phyloP scores from a whole-genome alignment of 2,113 vertebrate species.

The Empidonax alnorum region DNA sequence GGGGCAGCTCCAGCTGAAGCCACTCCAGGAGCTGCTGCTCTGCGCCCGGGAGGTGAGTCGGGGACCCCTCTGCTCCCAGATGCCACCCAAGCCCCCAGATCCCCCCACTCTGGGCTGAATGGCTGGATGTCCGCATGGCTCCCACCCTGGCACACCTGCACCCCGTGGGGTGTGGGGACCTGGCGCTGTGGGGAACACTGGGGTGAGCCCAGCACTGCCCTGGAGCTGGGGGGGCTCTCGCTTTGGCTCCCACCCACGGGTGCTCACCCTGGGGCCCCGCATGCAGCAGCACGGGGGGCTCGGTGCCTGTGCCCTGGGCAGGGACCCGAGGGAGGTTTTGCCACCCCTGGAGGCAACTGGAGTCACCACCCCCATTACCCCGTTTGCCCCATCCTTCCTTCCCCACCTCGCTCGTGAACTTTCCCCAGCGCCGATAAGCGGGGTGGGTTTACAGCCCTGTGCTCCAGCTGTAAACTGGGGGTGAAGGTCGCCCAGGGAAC shows the following conservation, averaged over 20 bases:
- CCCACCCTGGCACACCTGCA: too few relatives aligned
- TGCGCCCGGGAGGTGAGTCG: neutral
- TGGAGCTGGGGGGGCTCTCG: neutral
- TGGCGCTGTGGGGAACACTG: rapidly evolving
- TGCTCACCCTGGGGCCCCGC: neutral
- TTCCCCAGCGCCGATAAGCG: neutral
- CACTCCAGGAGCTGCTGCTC: neutral
- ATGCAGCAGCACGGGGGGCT: neutral
- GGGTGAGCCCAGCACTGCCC: neutral
- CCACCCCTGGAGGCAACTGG: neutral
- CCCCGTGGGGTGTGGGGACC: rapidly evolving
- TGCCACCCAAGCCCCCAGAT: rapidly evolving
- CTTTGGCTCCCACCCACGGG: rapidly evolving
- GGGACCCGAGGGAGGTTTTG: neutral
- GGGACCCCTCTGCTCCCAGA: neutral
- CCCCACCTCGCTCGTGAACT: neutral
- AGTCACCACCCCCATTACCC: neutral
- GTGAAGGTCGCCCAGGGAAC: constrained; percentile 17
- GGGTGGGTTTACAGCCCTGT: constrained; percentile 47
- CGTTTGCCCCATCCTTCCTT: neutral
- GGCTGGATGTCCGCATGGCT: neutral
- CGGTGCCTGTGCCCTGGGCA: rapidly evolving
- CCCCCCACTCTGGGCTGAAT: neutral
- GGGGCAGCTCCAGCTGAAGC: neutral
- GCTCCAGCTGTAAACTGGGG: neutral